These are phyloP conservation scores for Ethmia dodecea DNA, from an alignment of 2,888 invertebrate species.

Conservation along the genomic window DNA sequence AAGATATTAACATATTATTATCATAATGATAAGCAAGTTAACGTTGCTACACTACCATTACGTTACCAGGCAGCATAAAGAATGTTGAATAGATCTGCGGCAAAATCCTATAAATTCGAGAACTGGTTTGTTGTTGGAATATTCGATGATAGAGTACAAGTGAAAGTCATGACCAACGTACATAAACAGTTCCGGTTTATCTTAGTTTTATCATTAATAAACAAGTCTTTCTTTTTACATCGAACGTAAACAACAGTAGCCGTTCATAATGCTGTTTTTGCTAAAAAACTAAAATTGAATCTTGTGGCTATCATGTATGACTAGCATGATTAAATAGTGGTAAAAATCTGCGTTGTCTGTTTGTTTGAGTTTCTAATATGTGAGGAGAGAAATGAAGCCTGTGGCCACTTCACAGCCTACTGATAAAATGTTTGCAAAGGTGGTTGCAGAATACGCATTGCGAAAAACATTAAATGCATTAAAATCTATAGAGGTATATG, in stretches of 20 bases:
- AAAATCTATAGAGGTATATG: no score
- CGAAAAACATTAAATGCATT: no score
- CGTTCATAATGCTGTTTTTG: conserved; percentile 2
- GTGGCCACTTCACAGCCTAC: no score
- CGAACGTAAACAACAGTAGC: conserved; percentile 17
- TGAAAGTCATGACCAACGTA: conserved; percentile 70
- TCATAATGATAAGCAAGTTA: conserved; percentile 40
- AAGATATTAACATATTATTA: conserved; percentile 32
- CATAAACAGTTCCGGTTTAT: conserved; percentile 67
- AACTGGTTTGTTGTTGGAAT: conserved; percentile 67
- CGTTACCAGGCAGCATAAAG: conserved; percentile 25
- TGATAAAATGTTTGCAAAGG: no score
- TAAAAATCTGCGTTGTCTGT: conserved; percentile 6
- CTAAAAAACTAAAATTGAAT: conserved; percentile 10
- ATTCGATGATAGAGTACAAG: conserved; percentile 70
- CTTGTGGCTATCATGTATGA: conserved; percentile 2
- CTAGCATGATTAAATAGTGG: conserved; percentile 8
- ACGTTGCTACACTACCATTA: conserved; percentile 21
- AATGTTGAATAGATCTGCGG: conserved; percentile 27
- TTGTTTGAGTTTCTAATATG: not conserved
- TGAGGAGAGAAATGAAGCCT: no score
- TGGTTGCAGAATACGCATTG: no score
- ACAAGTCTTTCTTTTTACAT: conserved; percentile 27
- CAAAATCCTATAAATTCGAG: conserved; percentile 40
- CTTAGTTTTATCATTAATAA: conserved; percentile 49